A percentile compares a stretch with the other conserved stretches of the same genome.
phyloP scores from a whole-genome alignment of 2,888 invertebrate genomes.

The Pyrocoelia pectoralis region DNA sequence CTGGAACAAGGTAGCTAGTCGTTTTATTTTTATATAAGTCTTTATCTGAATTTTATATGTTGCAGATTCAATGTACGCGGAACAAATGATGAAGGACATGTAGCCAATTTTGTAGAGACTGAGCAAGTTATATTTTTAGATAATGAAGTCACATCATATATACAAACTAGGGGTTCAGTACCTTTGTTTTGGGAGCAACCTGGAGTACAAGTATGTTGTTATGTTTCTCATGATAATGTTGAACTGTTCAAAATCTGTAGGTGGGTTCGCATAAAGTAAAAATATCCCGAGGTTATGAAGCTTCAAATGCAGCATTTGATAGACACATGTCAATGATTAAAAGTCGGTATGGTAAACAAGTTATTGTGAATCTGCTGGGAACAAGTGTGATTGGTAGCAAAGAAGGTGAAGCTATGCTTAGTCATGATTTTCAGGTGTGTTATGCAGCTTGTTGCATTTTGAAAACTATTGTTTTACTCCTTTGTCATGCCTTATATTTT shows the following conservation, averaged over 20 bases:
- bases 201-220: slow-evolving; percentile 77
- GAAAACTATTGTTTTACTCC: slow-evolving; percentile 1
- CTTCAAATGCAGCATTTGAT: slow-evolving; percentile 92
- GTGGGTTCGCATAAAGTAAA: slow-evolving; percentile 99
- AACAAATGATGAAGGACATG: slow-evolving; percentile 98
- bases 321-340: slow-evolving; percentile 87
- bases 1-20: slow-evolving; percentile 86
- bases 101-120: slow-evolving; percentile 99
- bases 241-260: slow-evolving; percentile 49
- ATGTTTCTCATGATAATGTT: background rate
- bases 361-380: slow-evolving; percentile 92
- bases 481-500: no score
- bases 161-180: slow-evolving; percentile 95
- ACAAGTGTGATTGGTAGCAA: slow-evolving; percentile 91
- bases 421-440: slow-evolving; percentile 84
- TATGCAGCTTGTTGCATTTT: slow-evolving; percentile 11
- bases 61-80: slow-evolving; percentile 94
- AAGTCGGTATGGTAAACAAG: slow-evolving; percentile 88
- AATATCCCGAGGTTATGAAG: slow-evolving; percentile 94
- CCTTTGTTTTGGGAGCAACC: slow-evolving; percentile 99
- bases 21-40: no score
- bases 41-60: slow-evolving; percentile 13
- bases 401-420: slow-evolving; percentile 96
- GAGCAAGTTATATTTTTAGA: slow-evolving; percentile 96
- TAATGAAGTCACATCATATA: slow-evolving; percentile 86